Percentiles rank a stretch among this genome's conserved stretches.
phyloP scores from a whole-genome alignment of 2,888 invertebrate genomes.

The Epinotia brunnichana region DNA sequence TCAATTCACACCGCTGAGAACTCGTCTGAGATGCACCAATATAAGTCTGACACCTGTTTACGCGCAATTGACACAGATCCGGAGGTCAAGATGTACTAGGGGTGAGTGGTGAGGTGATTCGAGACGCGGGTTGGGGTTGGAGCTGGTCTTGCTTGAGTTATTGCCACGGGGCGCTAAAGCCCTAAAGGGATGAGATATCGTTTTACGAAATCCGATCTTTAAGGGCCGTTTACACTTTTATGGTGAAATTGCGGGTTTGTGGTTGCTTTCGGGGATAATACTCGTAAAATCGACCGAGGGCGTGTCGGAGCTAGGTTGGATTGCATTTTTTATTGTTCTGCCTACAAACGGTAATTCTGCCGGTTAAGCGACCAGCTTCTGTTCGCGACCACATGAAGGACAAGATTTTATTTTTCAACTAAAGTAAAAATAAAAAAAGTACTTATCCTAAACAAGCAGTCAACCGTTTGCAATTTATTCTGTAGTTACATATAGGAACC shows the following conservation, averaged over 20 bases:
- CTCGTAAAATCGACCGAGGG: constrained; percentile 13
- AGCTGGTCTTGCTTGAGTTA: constrained; percentile 34
- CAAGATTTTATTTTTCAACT: too few species aligned
- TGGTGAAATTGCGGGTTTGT: constrained; percentile 38
- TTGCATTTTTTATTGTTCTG: constrained; percentile 17
- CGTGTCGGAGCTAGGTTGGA: neutral
- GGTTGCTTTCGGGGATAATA: constrained; percentile 25
- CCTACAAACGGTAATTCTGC: too few species aligned
- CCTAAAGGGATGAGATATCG: constrained; percentile 44
- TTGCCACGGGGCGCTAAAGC: constrained; percentile 31
- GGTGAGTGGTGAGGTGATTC: neutral
- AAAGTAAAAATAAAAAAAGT: too few species aligned
- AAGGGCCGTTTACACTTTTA: constrained; percentile 40
- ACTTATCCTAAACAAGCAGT: too few species aligned
- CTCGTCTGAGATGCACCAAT: neutral
- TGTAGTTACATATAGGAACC: too few species aligned
- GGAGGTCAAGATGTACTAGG: neutral
- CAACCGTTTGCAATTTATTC: too few species aligned
- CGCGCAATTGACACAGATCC: neutral
- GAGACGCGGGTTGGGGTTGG: neutral
- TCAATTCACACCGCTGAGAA: neutral
- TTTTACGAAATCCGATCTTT: constrained; percentile 43
- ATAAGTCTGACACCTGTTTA: neutral
- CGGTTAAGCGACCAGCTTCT: too few species aligned
- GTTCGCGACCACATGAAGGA: too few species aligned